phyloP scores from a whole-genome alignment of 1,140 invertebrate species.

The Polyergus mexicanus region DNA sequence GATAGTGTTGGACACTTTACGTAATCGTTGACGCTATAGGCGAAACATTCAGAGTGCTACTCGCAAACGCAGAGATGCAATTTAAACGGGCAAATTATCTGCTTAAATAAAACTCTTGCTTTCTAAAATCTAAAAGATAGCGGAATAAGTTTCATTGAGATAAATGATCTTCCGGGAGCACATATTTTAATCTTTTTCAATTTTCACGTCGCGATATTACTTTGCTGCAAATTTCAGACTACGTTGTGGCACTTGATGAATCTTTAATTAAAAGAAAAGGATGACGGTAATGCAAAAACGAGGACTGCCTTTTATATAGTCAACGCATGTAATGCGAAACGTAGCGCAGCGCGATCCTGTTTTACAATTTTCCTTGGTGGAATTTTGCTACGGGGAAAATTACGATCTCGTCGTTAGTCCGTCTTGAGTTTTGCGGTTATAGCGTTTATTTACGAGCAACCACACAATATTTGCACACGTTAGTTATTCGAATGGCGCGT shows the following conservation, averaged over 20 bases:
- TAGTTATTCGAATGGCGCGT: conserved; percentile 5
- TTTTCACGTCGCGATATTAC: neutral
- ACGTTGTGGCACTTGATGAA: neutral
- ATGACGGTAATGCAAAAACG: neutral
- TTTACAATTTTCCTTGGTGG: conserved; percentile 23
- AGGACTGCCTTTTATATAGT: neutral
- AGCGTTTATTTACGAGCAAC: neutral
- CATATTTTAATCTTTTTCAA: neutral
- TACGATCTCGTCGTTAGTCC: conserved; percentile 44
- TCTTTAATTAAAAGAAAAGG: conserved; percentile 49
- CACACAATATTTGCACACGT: neutral
- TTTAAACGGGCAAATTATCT: neutral
- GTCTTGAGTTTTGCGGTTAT: conserved; percentile 41
- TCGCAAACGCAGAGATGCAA: conserved; percentile 26
- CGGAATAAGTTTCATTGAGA: too few relatives aligned
- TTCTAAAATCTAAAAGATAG: neutral
- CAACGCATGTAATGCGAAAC: conserved; percentile 12
- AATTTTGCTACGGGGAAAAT: conserved; percentile 36
- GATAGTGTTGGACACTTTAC: conserved; percentile 11
- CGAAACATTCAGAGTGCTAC: conserved; percentile 7
- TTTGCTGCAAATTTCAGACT: neutral
- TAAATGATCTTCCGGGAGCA: too few relatives aligned
- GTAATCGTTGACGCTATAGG: conserved; percentile 12
- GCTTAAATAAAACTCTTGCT: conserved; percentile 25
- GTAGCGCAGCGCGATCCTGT: neutral